These are phyloP conservation scores for Bradypodion ventrale DNA, from an alignment of 2,797 vertebrate genomes.

Conservation along the genomic window DNA sequence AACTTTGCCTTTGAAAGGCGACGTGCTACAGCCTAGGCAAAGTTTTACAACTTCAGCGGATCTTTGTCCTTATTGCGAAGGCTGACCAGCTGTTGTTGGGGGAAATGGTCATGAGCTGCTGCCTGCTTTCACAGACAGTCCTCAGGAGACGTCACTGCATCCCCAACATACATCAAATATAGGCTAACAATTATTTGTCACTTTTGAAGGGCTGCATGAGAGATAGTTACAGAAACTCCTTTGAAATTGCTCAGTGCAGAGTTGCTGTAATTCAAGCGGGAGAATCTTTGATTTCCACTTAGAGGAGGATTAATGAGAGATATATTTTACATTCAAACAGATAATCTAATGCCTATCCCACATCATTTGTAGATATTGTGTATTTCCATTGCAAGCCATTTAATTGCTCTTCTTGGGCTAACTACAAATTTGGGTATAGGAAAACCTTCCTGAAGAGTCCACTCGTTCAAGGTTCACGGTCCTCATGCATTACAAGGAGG, in stretches of 20 bases:
- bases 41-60: background rate
- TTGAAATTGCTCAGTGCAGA: background rate
- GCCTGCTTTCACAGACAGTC: background rate
- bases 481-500: background rate
- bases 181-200: background rate
- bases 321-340: background rate
- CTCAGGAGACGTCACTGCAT: background rate
- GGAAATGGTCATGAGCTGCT: background rate
- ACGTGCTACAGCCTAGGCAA: no score
- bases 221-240: background rate
- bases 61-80: background rate
- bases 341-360: background rate
- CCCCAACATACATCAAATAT: background rate
- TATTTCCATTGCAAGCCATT: background rate
- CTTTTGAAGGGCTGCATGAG: background rate
- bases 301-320: background rate
- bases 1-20: background rate
- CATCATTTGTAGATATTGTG: background rate
- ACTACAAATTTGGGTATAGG: background rate
- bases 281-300: background rate
- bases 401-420: no score
- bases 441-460: background rate
- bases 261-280: background rate
- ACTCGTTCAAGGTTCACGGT: background rate
- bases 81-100: background rate